Evolutionary conservation across 2,797 vertebrate genomes (phyloP), one percentile per base, ranked within the genome.

Genomic region (Pitangus sulphuratus): DNA sequence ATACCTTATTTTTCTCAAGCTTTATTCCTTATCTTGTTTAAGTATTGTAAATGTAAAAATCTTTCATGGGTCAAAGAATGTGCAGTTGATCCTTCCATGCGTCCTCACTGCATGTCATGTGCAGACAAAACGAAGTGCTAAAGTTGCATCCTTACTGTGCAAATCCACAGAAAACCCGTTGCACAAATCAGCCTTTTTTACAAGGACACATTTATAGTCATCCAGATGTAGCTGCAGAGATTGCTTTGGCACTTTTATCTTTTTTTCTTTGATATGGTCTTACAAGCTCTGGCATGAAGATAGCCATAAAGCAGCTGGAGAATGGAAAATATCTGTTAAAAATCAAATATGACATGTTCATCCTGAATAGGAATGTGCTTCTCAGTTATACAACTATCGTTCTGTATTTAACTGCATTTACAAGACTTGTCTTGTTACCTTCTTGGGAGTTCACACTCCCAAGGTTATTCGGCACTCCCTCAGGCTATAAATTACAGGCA

Each of bases 371-470:
- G 91, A 96, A 94, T 88, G 94, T 82, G n/a, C 81, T 86, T 45
- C 82, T 95, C 9, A 3, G 92, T 95, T 96, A 95, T 42, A 82
- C 91, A 95, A 94, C 94, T 83, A 22, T 75, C 21, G 0, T 78
- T 65, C 64, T 91, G 71, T 87, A 24, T 93, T 95, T 65, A 84
- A 80, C 79, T 89, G 91, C 95, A 13, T 90, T 90, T 95, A 84
- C 94, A 97, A 92, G 97, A 94, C 95, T 87, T 86, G 85, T 96
- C 96, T 95, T 96, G 96, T 96, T 95, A 82, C 85, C 72, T 94
- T 82, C 91, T 74, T 71, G 50, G 89, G 90, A 92, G 78, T 95
- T 96, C 65, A 93, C 87, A 75, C 81, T 84, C 40, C 21, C 18
- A 15, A 48, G 87, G 77, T 95, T 84, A 69, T 96, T 95, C 0